Evolutionary conservation across 2,113 vertebrate species (phyloP).

Genomic region (Hemicordylus capensis): DNA sequence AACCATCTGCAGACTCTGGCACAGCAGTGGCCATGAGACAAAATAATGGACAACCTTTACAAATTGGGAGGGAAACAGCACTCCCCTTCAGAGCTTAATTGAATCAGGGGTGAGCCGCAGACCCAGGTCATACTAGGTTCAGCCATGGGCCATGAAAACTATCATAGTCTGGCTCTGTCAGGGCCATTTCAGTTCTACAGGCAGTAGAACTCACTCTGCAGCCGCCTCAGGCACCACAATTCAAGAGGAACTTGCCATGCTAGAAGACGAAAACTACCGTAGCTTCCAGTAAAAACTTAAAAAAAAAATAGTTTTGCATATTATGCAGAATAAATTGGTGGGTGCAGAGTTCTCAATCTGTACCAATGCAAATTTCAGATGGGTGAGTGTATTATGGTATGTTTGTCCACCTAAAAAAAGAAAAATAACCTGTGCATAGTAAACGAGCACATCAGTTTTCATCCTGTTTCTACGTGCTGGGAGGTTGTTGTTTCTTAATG

Average conservation of each 20-base stretch:
- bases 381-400: too few relatives aligned
- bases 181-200: neutral
- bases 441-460: too few relatives aligned
- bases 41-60: too few relatives aligned
- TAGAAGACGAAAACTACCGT: too few relatives aligned
- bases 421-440: too few relatives aligned
- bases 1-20: slow-evolving; percentile 11
- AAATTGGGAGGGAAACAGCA: too few relatives aligned
- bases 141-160: neutral
- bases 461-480: too few relatives aligned
- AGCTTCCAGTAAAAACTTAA: neutral
- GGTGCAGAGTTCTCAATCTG: neutral
- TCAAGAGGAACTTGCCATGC: neutral
- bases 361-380: neutral
- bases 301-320: neutral
- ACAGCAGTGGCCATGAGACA: neutral
- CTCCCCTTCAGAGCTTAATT: neutral
- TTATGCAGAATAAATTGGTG: neutral
- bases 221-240: neutral
- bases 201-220: neutral
- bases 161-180: neutral
- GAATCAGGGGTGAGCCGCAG: neutral
- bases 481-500: too few relatives aligned
- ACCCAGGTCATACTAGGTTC: neutral
- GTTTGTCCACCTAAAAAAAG: too few relatives aligned